Conservation (phyloP, 2,113 vertebrate genomes). For the Cricetomys ansorgei region DNA sequence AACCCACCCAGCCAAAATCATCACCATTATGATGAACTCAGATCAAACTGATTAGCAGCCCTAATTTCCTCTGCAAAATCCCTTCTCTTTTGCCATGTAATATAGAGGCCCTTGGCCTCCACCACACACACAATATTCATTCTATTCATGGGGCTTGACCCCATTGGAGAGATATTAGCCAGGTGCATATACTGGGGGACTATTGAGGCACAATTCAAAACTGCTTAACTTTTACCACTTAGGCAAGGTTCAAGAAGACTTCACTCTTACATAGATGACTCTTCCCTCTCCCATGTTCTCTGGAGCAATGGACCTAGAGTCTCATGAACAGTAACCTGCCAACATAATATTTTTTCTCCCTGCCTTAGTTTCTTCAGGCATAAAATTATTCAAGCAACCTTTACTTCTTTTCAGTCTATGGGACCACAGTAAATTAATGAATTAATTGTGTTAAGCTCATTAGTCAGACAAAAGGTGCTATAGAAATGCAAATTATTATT, state of each 20-base stretch:
- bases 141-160: neutral
- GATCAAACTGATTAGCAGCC: neutral
- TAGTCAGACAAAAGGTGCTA: conserved; percentile 71
- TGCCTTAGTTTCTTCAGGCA: conserved; percentile 59
- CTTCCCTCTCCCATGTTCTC: neutral
- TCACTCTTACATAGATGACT: neutral
- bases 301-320: neutral
- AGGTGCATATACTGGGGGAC: no score
- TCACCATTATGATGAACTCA: neutral
- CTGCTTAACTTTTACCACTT: neutral
- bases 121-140: neutral
- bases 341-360: neutral
- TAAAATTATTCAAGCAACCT: conserved; percentile 39
- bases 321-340: neutral
- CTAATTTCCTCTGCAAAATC: neutral
- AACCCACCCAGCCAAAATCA: neutral
- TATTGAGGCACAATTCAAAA: neutral
- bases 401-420: conserved; percentile 29
- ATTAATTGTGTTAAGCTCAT: conserved; percentile 65
- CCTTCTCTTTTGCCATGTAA: neutral
- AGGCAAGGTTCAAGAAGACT: neutral
- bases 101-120: neutral
- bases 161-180: neutral
- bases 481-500: conserved; percentile 77
- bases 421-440: conserved; percentile 63